phyloP scores from a whole-genome alignment of 2,888 invertebrate species.

The Drosophila buzzatii region DNA sequence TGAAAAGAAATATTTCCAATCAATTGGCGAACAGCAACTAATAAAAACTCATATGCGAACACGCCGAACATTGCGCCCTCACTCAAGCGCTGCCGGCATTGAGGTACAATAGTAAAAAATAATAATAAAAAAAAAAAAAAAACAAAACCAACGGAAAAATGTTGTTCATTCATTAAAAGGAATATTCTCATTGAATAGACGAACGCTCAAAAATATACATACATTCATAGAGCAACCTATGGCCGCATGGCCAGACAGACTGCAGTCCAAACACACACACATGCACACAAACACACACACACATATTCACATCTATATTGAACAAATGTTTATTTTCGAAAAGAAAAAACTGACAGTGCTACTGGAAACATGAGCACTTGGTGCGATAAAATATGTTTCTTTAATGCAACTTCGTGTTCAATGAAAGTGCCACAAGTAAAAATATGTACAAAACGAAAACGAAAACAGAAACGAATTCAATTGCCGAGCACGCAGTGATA shows the following conservation, averaged over 20 bases:
- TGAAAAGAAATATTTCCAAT: conserved; percentile 80
- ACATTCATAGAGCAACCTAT: conserved; percentile 34
- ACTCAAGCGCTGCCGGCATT: background rate
- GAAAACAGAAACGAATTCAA: background rate
- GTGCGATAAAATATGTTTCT: conserved; percentile 73
- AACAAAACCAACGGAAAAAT: conserved; percentile 56
- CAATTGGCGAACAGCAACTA: conserved; percentile 76
- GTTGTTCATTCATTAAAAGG: conserved; percentile 77
- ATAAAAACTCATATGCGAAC: conserved; percentile 70
- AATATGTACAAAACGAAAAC: conserved; percentile 23
- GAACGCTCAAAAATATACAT: conserved; percentile 51
- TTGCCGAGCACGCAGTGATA: background rate
- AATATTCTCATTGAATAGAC: conserved; percentile 67
- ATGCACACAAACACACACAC: background rate
- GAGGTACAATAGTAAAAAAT: conserved; percentile 35
- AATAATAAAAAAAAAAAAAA: conserved; percentile 33
- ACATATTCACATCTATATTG: conserved; percentile 8
- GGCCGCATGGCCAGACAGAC: conserved; percentile 32
- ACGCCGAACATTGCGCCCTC: background rate
- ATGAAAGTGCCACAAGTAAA: conserved; percentile 61
- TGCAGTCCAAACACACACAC: conserved; percentile 24
- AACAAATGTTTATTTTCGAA: conserved; percentile 53
- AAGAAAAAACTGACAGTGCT: conserved; percentile 26
- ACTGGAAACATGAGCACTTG: conserved; percentile 34
- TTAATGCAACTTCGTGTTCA: conserved; percentile 69